Conservation (phyloP, 1,140 invertebrate genomes). For the Medauroidea extradentata region DNA sequence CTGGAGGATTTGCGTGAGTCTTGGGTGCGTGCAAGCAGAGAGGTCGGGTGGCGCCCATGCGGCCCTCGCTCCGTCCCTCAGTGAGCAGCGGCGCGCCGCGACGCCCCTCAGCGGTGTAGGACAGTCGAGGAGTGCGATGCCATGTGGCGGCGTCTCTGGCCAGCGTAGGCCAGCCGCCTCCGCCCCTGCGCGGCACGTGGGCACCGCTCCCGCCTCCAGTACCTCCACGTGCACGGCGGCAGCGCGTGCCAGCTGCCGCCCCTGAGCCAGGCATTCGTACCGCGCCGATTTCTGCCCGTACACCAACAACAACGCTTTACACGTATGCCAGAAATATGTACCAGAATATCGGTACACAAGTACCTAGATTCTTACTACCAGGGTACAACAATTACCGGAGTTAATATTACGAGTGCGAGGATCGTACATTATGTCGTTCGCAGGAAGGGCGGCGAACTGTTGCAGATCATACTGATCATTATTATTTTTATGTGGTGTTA, state of each 20-base stretch:
- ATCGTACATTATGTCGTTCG: no score
- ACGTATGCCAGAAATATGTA: no score
- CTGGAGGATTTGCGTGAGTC: slow-evolving; percentile 57
- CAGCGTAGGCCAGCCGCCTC: slow-evolving; percentile 48
- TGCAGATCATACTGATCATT: no score
- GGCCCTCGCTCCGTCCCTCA: slow-evolving; percentile 54
- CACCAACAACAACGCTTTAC: no score
- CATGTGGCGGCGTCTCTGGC: slow-evolving; percentile 58
- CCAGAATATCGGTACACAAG: no score
- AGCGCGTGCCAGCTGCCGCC: slow-evolving; percentile 51
- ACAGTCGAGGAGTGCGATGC: slow-evolving; percentile 54
- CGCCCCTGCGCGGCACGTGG: slow-evolving; percentile 47
- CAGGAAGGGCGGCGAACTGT: no score
- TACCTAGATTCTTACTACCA: no score
- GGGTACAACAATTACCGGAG: no score
- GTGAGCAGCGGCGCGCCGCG: slow-evolving; percentile 48
- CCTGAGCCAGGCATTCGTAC: slow-evolving; percentile 55
- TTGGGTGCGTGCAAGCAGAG: slow-evolving; percentile 61
- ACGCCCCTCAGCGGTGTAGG: slow-evolving; percentile 44
- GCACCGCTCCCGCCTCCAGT: slow-evolving; percentile 51
- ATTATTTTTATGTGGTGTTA: no score
- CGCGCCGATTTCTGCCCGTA: slow-evolving; percentile 52
- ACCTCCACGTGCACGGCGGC: slow-evolving; percentile 57
- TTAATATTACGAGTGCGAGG: no score
- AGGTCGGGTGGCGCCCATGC: slow-evolving; percentile 71